Evolutionary conservation across 2,888 invertebrate species (phyloP), one percentile per base, ranked within the genome.

Genomic region (Rhingia campestris): DNA sequence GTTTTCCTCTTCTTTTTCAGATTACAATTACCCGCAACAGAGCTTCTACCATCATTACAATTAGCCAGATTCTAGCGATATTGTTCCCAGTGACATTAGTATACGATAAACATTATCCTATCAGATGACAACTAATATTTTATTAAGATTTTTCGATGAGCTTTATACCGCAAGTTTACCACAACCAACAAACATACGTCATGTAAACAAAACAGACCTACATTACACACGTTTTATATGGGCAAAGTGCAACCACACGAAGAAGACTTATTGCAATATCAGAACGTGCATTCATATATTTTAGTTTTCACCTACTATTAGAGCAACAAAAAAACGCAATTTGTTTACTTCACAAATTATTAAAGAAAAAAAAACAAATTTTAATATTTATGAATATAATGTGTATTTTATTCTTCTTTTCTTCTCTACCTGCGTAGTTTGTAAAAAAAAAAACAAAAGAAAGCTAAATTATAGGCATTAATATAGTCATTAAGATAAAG

Each of bases 381-480:
- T 12, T 47, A 67, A 54, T 76, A 81, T 66, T 79, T 75, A 73
- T 61, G 56, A 74, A 77, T 32, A 58, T 61, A 33, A 66, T 64
- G 47, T 64, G 69, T 80, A 64, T 84, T 70, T 84, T 70, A 66
- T 84, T 70, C 74, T 84, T 74, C 56, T 79, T 82, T 84, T 84
- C 74, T 79, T 84, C 84, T 84, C 84, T 84, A 80, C 84, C 84
- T 84, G 84, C 84, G 53, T 84, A 84, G 84, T 75, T 69, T 84
- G 84, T 84, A 84, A 70, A 66, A 73, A 69, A 10, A 43, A 32
- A 49, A 58, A 64, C 54, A 7, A 64, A 58, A 32, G 32, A 58
- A 63, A 67, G 32, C 64, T 79, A 56, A 82, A 51, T 79, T 67
- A 54, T 82, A 82, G 77, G 43, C 64, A 79, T 73, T 80, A 84